Base-by-base conservation (phyloP, 2,113 vertebrate genomes). In the Saccopteryx bilineata region DNA sequence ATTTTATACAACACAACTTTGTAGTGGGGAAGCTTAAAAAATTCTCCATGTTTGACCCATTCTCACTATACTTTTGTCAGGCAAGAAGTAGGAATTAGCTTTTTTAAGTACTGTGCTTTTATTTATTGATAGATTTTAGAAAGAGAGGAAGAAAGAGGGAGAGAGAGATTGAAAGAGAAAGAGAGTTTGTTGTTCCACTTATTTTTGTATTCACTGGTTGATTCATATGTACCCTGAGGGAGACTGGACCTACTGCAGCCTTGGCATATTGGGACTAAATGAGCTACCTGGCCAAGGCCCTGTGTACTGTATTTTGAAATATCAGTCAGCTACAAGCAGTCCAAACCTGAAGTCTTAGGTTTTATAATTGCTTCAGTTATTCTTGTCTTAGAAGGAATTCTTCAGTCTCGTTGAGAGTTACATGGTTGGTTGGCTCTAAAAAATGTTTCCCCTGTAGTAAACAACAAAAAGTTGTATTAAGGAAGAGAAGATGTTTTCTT, bases 241-340 rank as follows among this genome's bases (percentile, higher is more conserved):
- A 39, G 39, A 39, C 39, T 39, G 39, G 39, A 39, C 39, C 39
- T 2, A 39, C 39, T 39, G 39, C 39, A 39, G 3, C 39, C 39
- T 39, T 39, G 39, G 39, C 39, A 39, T 39, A 39, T 39, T 39
- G 39, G 39, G 39, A 39, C 39, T 3, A 39, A 39, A 39, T 39
- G 39, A 39, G 39, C 39, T 39, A 39, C 39, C n/a, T n/a, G n/a
- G n/a, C n/a, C 39, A 39, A 3, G 39, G 39, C 39, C 39, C 28
- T 92, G 60, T 95, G 69, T 71, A 71, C 48, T 46, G 6, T 79
- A 4, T 39, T 91, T 74, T 82, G 80, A 76, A 96, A 80, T 58
- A 56, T 56, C 24, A 74, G 78, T 6, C 5, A 94, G 50, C 60
- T 65, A 31, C 5, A 61, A 63, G n/a, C 33, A n/a, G 14, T 87